phyloP scores from a whole-genome alignment of 1,140 invertebrate genomes.

The Lamellibrachia luymesi region DNA sequence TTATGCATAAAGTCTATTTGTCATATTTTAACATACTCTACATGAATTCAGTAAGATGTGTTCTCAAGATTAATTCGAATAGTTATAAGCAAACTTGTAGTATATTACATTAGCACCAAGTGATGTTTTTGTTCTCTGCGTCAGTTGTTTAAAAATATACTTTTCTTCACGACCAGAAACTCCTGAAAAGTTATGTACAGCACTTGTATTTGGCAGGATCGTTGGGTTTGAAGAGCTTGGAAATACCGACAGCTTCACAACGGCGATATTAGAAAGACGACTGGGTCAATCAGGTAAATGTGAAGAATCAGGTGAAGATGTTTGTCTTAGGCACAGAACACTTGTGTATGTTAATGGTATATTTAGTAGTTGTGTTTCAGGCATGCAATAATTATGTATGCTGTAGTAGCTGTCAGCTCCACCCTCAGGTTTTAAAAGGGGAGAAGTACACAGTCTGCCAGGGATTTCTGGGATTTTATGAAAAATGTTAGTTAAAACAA shows the following conservation, averaged over 20 bases:
- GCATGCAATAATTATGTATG: too few species aligned
- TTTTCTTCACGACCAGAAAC: not conserved
- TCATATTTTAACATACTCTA: not conserved
- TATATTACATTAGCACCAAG: not conserved
- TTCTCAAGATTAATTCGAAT: not conserved
- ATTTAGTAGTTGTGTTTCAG: too few species aligned
- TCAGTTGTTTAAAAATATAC: not conserved
- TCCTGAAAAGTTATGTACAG: not conserved
- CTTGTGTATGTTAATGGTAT: too few species aligned
- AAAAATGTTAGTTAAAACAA: too few species aligned
- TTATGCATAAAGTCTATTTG: not conserved
- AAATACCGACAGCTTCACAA: slow-evolving; percentile 47
- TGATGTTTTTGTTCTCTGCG: not conserved
- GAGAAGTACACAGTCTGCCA: too few species aligned
- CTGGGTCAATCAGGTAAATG: slow-evolving; percentile 45
- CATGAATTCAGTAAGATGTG: not conserved
- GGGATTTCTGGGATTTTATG: too few species aligned
- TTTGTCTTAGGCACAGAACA: too few species aligned
- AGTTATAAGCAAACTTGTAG: not conserved
- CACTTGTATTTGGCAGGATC: slow-evolving; percentile 38
- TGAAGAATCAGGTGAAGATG: not conserved
- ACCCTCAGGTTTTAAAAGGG: too few species aligned
- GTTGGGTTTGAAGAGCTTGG: slow-evolving; percentile 54
- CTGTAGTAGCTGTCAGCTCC: too few species aligned
- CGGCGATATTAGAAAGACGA: slow-evolving; percentile 42